phyloP scores from a whole-genome alignment of 35 echinoderm and acorn worm genomes.

The Ophiothrix spiculata region DNA sequence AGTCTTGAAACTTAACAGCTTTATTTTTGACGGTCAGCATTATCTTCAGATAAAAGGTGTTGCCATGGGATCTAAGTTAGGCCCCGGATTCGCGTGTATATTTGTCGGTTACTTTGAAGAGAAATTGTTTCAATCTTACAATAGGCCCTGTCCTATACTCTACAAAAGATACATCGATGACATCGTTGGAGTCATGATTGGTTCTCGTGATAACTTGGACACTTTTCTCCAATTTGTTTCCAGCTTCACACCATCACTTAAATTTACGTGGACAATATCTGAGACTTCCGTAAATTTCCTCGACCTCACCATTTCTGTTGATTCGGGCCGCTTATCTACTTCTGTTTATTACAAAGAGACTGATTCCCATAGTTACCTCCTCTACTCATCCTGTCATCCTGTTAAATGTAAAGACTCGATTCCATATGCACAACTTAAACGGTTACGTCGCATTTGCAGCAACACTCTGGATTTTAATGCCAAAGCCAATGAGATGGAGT shows the following conservation, averaged over 20 bases:
- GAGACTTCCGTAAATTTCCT: background rate
- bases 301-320: background rate
- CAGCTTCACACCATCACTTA: background rate
- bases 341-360: background rate
- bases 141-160: background rate
- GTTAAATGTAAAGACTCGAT: background rate
- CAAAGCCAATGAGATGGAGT: background rate
- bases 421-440: background rate
- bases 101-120: background rate
- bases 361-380: slow-evolving; percentile 5
- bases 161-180: background rate
- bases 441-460: background rate
- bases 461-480: background rate
- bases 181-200: background rate
- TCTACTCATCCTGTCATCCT: background rate
- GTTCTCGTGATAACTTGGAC: background rate
- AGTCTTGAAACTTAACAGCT: background rate
- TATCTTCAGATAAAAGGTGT: background rate
- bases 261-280: background rate
- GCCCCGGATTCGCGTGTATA: background rate
- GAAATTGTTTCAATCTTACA: background rate
- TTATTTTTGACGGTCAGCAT: background rate
- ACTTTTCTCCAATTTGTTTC: background rate
- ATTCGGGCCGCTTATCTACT: background rate
- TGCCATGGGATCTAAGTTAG: background rate